Conservation (phyloP, 2,888 invertebrate genomes). For the Leucoptera coffeella region DNA sequence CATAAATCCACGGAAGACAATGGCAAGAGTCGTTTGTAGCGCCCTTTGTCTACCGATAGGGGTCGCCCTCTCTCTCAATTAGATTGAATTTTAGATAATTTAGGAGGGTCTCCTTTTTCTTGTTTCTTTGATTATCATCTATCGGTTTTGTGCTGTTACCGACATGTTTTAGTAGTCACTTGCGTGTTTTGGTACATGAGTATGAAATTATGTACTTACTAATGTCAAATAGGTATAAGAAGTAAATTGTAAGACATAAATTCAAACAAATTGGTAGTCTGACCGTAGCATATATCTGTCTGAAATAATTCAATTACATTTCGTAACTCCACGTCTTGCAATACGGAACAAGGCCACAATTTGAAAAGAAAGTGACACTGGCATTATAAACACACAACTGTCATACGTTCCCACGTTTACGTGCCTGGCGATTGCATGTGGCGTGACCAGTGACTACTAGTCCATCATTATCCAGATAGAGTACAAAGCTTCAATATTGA, state of each 20-base stretch:
- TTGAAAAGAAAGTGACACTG: conserved; percentile 3
- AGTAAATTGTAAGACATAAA: too few relatives aligned
- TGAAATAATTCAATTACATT: not conserved
- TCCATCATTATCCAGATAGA: conserved; percentile 2
- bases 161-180: not conserved
- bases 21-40: conserved; percentile 15
- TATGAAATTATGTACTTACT: too few relatives aligned
- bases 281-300: not conserved
- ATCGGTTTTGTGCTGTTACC: not conserved
- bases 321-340: not conserved
- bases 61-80: conserved; percentile 30
- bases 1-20: conserved; percentile 44
- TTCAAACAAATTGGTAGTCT: too few relatives aligned
- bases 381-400: too few relatives aligned
- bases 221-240: too few relatives aligned
- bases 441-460: conserved; percentile 8
- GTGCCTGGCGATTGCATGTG: conserved; percentile 7
- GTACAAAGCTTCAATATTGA: too few relatives aligned
- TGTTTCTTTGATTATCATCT: conserved; percentile 12
- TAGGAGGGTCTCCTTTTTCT: conserved; percentile 26
- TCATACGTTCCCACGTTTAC: conserved; percentile 8
- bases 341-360: not conserved
- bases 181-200: too few relatives aligned
- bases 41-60: conserved; percentile 37
- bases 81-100: conserved; percentile 47